Conservation (phyloP, 2,888 invertebrate genomes). For the Phengaris alcon region DNA sequence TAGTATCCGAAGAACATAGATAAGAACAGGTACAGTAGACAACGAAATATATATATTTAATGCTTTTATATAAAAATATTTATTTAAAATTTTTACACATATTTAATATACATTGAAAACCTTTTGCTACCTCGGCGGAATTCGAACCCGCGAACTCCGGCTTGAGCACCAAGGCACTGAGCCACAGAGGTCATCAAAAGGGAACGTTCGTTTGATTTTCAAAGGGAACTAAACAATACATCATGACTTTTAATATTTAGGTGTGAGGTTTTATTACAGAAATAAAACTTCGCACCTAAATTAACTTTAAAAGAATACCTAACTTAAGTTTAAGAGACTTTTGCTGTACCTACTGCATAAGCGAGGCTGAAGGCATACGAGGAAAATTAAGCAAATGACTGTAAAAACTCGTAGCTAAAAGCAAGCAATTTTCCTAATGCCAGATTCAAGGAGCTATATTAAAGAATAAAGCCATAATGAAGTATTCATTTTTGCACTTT, state of each 20-base stretch:
- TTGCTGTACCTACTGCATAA: neutral
- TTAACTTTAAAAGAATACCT: neutral
- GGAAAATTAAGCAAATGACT: conserved; percentile 11
- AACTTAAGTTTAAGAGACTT: neutral
- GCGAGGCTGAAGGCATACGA: neutral
- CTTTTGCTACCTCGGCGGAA: too few species aligned
- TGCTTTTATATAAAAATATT: too few species aligned
- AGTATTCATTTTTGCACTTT: conserved; percentile 41
- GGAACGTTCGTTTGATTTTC: too few species aligned
- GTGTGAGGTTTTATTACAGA: too few species aligned
- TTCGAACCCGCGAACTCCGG: too few species aligned
- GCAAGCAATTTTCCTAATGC: conserved; percentile 29
- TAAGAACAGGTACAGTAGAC: too few species aligned
- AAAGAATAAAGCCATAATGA: conserved; percentile 42
- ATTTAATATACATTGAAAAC: too few species aligned
- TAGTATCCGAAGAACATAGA: too few species aligned
- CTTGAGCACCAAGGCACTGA: too few species aligned
- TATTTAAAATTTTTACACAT: too few species aligned
- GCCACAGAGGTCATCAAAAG: too few species aligned
- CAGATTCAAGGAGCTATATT: conserved; percentile 32
- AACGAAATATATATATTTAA: too few species aligned
- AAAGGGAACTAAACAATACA: neutral
- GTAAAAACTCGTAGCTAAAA: neutral
- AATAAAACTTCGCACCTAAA: neutral
- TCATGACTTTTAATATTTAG: neutral